Conservation (phyloP, 2,888 invertebrate species). For the Xylophagus ater region DNA sequence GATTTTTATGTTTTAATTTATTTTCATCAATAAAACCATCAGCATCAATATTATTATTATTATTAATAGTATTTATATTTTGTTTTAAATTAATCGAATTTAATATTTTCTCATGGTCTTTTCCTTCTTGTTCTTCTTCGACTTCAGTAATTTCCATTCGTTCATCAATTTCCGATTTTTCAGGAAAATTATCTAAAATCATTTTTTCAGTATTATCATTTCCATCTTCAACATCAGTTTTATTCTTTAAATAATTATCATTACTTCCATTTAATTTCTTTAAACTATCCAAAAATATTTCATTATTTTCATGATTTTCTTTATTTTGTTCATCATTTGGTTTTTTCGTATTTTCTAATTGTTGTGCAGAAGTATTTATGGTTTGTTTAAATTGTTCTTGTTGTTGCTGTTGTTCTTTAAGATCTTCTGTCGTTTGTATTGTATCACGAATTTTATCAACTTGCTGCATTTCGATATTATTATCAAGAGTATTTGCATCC, state of each 20-base stretch:
- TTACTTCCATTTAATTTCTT: constrained; percentile 7
- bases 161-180: background rate
- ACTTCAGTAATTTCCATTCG: background rate
- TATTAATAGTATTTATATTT: too few relatives aligned
- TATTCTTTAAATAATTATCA: background rate
- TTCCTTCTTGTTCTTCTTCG: background rate
- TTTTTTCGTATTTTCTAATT: too few relatives aligned
- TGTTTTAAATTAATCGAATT: too few relatives aligned
- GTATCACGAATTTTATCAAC: constrained; percentile 13
- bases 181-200: too few relatives aligned
- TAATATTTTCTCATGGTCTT: constrained; percentile 2
- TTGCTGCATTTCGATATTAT: constrained; percentile 14
- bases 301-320: constrained; percentile 10
- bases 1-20: too few relatives aligned
- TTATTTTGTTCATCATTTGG: constrained; percentile 10
- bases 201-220: constrained; percentile 1
- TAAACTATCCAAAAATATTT: constrained; percentile 5
- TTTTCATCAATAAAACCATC: too few relatives aligned
- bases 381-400: too few relatives aligned
- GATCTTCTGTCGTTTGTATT: constrained; percentile 10
- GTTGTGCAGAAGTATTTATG: too few relatives aligned
- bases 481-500: too few relatives aligned
- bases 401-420: constrained; percentile 7
- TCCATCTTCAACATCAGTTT: background rate
- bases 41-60: too few relatives aligned